Conservation (phyloP, 2,888 invertebrate genomes). For the Baccha elongata region DNA sequence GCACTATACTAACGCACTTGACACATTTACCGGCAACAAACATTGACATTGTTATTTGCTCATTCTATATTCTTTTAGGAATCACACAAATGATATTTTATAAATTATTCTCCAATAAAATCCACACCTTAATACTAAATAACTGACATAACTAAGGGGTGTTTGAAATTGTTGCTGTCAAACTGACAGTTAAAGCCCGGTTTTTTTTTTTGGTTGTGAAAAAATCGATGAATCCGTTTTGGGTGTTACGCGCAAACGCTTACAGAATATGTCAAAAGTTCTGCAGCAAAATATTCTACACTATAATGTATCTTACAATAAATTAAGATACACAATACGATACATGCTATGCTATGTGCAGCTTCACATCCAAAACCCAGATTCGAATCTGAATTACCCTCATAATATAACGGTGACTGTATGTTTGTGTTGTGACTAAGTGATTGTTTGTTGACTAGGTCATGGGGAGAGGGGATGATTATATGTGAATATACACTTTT, state of each 20-base stretch:
- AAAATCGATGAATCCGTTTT: slow-evolving; percentile 54
- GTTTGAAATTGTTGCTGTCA: slow-evolving; percentile 34
- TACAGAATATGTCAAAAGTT: slow-evolving; percentile 50
- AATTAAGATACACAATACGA: background rate
- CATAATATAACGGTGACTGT: slow-evolving; percentile 31
- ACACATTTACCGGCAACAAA: slow-evolving; percentile 39
- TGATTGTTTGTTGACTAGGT: slow-evolving; percentile 70
- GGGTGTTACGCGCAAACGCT: slow-evolving; percentile 58
- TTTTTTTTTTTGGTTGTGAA: slow-evolving; percentile 3
- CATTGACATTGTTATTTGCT: slow-evolving; percentile 40
- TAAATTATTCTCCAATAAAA: slow-evolving; percentile 31
- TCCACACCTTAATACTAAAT: slow-evolving; percentile 42
- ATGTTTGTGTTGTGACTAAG: slow-evolving; percentile 64
- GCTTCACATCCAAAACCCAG: slow-evolving; percentile 37
- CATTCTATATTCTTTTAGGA: slow-evolving; percentile 15
- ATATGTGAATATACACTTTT: slow-evolving; percentile 28
- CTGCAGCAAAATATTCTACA: slow-evolving; percentile 49
- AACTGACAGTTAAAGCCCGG: slow-evolving; percentile 43
- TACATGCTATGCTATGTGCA: background rate
- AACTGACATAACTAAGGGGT: slow-evolving; percentile 31
- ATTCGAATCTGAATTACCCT: slow-evolving; percentile 30
- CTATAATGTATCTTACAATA: too few relatives aligned
- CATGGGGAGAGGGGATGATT: slow-evolving; percentile 52
- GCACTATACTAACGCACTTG: slow-evolving; percentile 8
- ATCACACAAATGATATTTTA: slow-evolving; percentile 14